phyloP scores from a whole-genome alignment of 1,140 invertebrate species.

The Marisa cornuarietis region DNA sequence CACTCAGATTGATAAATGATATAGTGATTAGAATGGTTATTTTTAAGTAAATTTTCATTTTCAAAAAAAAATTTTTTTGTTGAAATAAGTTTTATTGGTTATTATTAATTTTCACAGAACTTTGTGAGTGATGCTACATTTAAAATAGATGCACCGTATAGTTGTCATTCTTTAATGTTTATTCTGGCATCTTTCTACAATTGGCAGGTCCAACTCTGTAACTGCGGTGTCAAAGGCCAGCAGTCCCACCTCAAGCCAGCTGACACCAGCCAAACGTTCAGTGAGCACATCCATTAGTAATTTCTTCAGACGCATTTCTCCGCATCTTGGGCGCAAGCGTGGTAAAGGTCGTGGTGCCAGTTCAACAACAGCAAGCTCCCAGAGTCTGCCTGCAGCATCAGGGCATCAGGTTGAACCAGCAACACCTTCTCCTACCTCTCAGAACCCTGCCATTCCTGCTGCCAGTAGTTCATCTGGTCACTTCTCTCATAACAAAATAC shows the following conservation, averaged over 20 bases:
- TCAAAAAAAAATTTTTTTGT: neutral
- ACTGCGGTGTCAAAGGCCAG: conserved; percentile 33
- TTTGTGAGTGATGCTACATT: too few relatives aligned
- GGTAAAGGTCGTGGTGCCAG: conserved; percentile 31
- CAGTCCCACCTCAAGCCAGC: conserved; percentile 7
- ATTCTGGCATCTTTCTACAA: neutral
- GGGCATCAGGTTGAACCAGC: conserved; percentile 14
- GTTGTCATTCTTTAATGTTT: neutral
- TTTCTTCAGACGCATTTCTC: conserved; percentile 52
- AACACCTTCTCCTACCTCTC: conserved; percentile 1
- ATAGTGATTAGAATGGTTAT: neutral
- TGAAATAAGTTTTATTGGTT: neutral
- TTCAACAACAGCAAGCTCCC: conserved; percentile 35
- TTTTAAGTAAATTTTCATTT: neutral
- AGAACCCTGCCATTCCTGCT: neutral
- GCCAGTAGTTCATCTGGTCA: conserved; percentile 14
- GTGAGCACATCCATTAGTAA: conserved; percentile 51
- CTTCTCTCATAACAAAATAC: conserved; percentile 44
- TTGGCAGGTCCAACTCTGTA: conserved; percentile 19
- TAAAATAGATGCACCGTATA: too few relatives aligned
- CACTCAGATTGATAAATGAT: neutral
- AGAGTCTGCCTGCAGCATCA: conserved; percentile 32
- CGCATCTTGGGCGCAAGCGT: conserved; percentile 38
- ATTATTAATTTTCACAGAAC: too few relatives aligned
- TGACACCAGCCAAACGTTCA: conserved; percentile 45